Percentiles rank a stretch among this genome's conserved stretches.
These are phyloP conservation scores for Daktulosphaira vitifoliae DNA, from an alignment of 1,140 invertebrate genomes.

Conservation along the genomic window DNA sequence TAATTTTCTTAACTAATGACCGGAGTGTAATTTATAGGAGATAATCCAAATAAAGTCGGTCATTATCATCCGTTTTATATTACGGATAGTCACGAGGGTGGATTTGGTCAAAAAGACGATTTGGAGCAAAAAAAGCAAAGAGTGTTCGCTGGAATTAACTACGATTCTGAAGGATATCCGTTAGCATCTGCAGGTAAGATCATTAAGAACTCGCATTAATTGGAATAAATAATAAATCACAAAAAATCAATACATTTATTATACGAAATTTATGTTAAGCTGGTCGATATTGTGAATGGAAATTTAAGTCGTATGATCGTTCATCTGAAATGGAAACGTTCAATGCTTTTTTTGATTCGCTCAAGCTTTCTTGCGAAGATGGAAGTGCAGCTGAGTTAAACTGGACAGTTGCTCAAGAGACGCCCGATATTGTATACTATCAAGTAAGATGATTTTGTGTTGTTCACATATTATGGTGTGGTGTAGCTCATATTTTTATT, in stretches of 20 bases:
- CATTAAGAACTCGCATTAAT: too few relatives aligned
- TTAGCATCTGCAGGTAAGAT: conserved; percentile 62
- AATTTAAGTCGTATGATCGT: conserved; percentile 60
- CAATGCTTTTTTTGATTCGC: conserved; percentile 63
- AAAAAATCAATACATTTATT: background rate
- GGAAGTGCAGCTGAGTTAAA: conserved; percentile 63
- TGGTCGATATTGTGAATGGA: conserved; percentile 67
- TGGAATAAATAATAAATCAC: background rate
- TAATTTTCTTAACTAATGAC: too few relatives aligned
- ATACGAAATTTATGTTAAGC: conserved; percentile 41
- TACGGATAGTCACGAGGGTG: conserved; percentile 73
- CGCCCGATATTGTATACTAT: conserved; percentile 75
- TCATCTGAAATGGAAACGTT: conserved; percentile 58
- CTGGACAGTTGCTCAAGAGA: conserved; percentile 72
- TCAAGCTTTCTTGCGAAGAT: conserved; percentile 62
- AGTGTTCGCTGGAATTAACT: conserved; percentile 71
- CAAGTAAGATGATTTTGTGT: conserved; percentile 65
- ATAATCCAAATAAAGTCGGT: conserved; percentile 46
- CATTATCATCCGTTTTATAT: conserved; percentile 93
- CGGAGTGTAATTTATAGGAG: too few relatives aligned
- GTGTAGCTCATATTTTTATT: background rate
- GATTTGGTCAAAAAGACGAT: conserved; percentile 65
- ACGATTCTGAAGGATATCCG: conserved; percentile 63
- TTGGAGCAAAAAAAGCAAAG: conserved; percentile 57
- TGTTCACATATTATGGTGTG: background rate